Percentiles rank a stretch among this genome's conserved stretches.
These are phyloP conservation scores for Aelia acuminata DNA, from an alignment of 2,888 invertebrate species.

Conservation along the genomic window DNA sequence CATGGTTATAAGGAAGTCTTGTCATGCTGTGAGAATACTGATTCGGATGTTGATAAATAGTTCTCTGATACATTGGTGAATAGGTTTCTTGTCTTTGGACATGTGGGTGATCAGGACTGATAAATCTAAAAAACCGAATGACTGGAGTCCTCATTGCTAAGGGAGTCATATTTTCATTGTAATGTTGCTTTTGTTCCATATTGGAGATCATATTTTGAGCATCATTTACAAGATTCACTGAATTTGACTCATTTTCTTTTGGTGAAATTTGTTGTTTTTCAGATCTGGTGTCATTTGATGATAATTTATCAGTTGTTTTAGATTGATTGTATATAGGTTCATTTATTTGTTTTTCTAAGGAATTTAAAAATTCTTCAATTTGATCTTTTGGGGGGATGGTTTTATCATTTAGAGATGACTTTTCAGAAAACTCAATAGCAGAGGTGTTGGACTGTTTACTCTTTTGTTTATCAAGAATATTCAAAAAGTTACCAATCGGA, in stretches of 20 bases:
- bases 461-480: constrained; percentile 31
- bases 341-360: background rate
- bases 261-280: background rate
- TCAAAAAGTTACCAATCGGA: background rate
- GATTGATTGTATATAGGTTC: background rate
- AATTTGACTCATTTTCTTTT: background rate
- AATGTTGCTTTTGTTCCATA: background rate
- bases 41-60: background rate
- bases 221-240: background rate
- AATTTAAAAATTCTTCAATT: background rate
- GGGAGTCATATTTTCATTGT: background rate
- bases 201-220: background rate
- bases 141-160: background rate
- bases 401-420: background rate
- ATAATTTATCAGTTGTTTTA: background rate
- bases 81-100: background rate
- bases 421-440: background rate
- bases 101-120: background rate
- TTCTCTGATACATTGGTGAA: constrained; percentile 39
- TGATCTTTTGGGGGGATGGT: background rate
- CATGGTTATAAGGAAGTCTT: background rate
- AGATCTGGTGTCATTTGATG: background rate
- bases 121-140: background rate
- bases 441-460: background rate
- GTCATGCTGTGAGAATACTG: background rate